Conservation (phyloP, 2,113 vertebrate species). For the Pholis gunnellus region DNA sequence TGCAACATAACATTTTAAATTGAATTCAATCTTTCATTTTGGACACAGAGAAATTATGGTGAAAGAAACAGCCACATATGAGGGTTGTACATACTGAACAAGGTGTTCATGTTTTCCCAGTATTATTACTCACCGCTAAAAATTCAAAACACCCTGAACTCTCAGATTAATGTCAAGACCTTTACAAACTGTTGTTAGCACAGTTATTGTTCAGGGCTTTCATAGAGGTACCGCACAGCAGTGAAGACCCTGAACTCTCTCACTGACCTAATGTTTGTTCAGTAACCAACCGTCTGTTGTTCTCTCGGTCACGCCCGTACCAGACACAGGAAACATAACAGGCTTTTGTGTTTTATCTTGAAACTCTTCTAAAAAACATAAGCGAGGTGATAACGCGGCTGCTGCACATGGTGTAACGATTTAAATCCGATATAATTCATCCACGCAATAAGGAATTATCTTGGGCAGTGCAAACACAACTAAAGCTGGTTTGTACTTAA, state of each 20-base stretch:
- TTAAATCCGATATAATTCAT: not conserved
- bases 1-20: not conserved
- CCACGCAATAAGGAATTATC: not conserved
- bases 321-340: slow-evolving; percentile 39
- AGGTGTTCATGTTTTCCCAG: slow-evolving; percentile 2
- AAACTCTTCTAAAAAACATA: slow-evolving; percentile 25
- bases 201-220: slow-evolving; percentile 21
- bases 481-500: not conserved
- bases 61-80: not conserved
- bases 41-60: not conserved
- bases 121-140: slow-evolving; percentile 3
- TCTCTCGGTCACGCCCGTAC: not conserved
- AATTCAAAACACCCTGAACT: slow-evolving; percentile 26
- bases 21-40: not conserved
- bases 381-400: not conserved
- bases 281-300: slow-evolving; percentile 4
- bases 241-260: not conserved
- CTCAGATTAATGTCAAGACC: slow-evolving; percentile 19
- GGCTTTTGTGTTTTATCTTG: slow-evolving; percentile 33
- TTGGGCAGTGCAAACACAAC: not conserved
- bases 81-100: not conserved
- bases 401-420: not conserved
- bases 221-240: not conserved
- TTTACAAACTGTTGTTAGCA: slow-evolving; percentile 7
- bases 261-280: slow-evolving; percentile 20